Percentiles rank a stretch among this genome's conserved stretches.
Evolutionary conservation across 2,888 invertebrate species (phyloP).

Genomic region (Acanthoscelides obtectus): DNA sequence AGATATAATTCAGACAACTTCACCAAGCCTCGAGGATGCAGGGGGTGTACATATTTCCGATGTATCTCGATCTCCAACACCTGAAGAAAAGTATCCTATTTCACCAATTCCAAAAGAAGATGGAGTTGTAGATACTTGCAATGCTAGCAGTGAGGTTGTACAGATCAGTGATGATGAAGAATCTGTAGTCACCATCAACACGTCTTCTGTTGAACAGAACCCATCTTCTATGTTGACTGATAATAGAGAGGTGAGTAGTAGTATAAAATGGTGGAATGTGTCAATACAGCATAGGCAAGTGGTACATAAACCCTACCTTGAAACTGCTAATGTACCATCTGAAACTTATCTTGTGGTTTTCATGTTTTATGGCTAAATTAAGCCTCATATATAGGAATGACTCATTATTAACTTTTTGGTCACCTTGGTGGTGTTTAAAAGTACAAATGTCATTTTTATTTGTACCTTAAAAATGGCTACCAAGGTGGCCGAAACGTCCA

Average conservation of each 20-base stretch:
- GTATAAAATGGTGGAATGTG: no score
- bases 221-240: background rate
- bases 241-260: background rate
- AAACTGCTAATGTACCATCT: no score
- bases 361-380: no score
- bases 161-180: slow-evolving; percentile 4
- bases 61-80: background rate
- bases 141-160: slow-evolving; percentile 1
- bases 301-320: no score
- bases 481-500: no score
- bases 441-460: no score
- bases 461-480: no score
- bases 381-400: no score
- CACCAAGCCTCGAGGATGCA: slow-evolving; percentile 11
- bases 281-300: no score
- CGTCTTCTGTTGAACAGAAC: background rate
- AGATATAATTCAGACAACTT: slow-evolving; percentile 9
- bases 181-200: background rate
- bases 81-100: background rate
- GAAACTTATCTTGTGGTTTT: no score
- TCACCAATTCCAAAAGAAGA: background rate
- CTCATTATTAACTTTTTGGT: no score
- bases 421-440: no score
- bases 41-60: slow-evolving; percentile 15
- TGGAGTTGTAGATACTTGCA: slow-evolving; percentile 1